Percentiles rank a stretch among this genome's conserved stretches.
Evolutionary conservation across 2,888 invertebrate species (phyloP).

Genomic region (Luperina nickerlii): DNA sequence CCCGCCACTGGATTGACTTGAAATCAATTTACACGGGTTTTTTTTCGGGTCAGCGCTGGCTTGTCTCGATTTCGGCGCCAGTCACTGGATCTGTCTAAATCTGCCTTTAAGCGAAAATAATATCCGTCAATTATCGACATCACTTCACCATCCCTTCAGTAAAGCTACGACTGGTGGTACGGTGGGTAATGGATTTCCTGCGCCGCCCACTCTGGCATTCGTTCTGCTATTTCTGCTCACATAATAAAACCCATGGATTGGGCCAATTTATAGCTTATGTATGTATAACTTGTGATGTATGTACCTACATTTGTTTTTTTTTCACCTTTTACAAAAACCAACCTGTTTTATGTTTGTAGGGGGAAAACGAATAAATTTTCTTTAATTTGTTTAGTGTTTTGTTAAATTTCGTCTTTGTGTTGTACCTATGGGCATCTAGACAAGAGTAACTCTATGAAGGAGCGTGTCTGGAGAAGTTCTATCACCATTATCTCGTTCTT

Average conservation of each 20-base stretch:
- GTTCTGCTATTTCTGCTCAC: constrained; percentile 77
- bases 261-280: constrained; percentile 69
- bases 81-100: no score
- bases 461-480: no score
- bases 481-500: no score
- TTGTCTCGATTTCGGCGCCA: no score
- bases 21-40: no score
- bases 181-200: constrained; percentile 82
- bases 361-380: background rate
- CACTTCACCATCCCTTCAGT: constrained; percentile 39
- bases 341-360: constrained; percentile 6
- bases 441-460: no score
- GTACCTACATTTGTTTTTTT: constrained; percentile 35
- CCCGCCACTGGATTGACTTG: no score
- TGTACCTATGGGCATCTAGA: no score
- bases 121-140: constrained; percentile 63
- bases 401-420: no score
- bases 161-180: constrained; percentile 64
- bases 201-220: constrained; percentile 73
- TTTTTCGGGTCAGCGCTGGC: no score
- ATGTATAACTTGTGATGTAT: constrained; percentile 56
- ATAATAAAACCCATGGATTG: constrained; percentile 72
- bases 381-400: background rate
- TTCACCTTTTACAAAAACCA: background rate
- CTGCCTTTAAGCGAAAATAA: background rate